phyloP scores from a whole-genome alignment of 2,797 vertebrate genomes.

The Carapus acus region DNA sequence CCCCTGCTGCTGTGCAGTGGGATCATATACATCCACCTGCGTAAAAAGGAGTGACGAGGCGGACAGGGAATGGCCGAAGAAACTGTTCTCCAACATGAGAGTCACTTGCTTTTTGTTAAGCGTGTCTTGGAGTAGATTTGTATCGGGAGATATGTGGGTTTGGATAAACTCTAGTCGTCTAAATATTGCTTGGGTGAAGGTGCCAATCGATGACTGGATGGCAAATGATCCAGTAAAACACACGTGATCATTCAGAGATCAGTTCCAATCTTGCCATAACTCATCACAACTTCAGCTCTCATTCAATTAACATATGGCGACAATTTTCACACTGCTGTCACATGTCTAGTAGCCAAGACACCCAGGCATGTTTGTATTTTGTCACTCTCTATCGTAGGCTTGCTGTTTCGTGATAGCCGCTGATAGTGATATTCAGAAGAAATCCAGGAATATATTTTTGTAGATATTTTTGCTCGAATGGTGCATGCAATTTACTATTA shows the following conservation, averaged over 20 bases:
- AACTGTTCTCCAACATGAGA: not conserved
- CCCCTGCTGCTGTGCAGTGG: constrained; percentile 81
- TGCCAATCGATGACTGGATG: too few species aligned
- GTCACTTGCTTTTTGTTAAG: not conserved
- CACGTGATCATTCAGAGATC: too few species aligned
- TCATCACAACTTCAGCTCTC: too few species aligned
- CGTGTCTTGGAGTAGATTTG: too few species aligned
- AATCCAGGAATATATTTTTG: constrained; percentile 47
- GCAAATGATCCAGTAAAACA: too few species aligned
- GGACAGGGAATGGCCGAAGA: not conserved
- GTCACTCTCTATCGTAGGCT: not conserved
- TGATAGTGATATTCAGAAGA: constrained; percentile 10
- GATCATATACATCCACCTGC: constrained; percentile 81
- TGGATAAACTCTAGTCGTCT: too few species aligned
- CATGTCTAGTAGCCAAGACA: constrained; percentile 8
- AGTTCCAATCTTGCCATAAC: too few species aligned
- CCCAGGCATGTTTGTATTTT: constrained; percentile 3
- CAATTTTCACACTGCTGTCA: constrained; percentile 5
- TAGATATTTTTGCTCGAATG: constrained; percentile 28
- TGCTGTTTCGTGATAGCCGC: not conserved
- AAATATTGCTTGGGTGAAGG: too few species aligned
- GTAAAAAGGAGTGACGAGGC: constrained; percentile 78
- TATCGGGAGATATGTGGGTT: too few species aligned
- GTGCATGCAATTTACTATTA: constrained; percentile 12
- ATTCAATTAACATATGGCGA: too few species aligned